A percentile compares a stretch with the other conserved stretches of the same genome.
These are phyloP conservation scores for Gonatopus flavifemur DNA, from an alignment of 1,140 invertebrate species.

Conservation along the genomic window DNA sequence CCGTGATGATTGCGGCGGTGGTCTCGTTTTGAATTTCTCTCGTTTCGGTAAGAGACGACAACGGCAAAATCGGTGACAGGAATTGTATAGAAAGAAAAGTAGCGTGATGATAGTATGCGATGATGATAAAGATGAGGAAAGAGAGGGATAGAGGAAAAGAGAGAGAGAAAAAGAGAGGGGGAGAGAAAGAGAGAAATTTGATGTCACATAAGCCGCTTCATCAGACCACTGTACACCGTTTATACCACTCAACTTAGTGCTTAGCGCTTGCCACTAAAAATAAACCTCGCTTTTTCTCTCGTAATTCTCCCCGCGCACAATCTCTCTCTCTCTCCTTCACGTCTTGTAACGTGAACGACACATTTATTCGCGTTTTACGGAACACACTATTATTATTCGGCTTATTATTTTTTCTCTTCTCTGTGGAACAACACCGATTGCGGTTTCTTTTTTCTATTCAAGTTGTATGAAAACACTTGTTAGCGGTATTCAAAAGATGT, in stretches of 20 bases:
- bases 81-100: background rate
- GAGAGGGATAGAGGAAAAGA: background rate
- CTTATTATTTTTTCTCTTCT: too few relatives aligned
- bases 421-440: too few relatives aligned
- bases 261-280: constrained; percentile 47
- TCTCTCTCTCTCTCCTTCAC: constrained; percentile 31
- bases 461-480: too few relatives aligned
- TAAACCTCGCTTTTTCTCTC: constrained; percentile 31
- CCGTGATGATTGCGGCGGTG: too few relatives aligned
- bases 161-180: constrained; percentile 14
- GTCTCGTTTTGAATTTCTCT: constrained; percentile 20
- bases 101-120: background rate
- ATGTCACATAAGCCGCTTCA: constrained; percentile 48
- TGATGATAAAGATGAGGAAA: background rate
- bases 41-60: constrained; percentile 16
- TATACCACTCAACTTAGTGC: constrained; percentile 34
- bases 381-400: too few relatives aligned
- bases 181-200: constrained; percentile 35
- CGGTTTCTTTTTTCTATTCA: too few relatives aligned
- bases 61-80: constrained; percentile 5
- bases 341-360: constrained; percentile 49
- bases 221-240: constrained; percentile 39
- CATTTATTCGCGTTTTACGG: constrained; percentile 40
- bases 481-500: too few relatives aligned
- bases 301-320: constrained; percentile 22